Evolutionary conservation across 2,113 vertebrate species (phyloP).

Genomic region (Synchiropus splendidus): DNA sequence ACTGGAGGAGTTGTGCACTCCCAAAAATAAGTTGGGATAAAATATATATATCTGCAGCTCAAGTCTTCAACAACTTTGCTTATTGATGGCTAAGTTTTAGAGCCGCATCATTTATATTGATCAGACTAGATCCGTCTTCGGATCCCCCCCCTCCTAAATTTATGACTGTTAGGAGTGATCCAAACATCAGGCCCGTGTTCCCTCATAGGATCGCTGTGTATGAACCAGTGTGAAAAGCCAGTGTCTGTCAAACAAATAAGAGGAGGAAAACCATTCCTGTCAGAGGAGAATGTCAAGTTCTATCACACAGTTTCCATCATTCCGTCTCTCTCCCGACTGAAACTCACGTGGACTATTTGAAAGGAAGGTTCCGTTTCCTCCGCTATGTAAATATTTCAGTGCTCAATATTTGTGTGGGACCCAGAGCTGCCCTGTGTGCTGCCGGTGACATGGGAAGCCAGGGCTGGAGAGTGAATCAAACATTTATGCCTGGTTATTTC

Average conservation of each 20-base stretch:
- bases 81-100: background rate
- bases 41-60: too few relatives aligned
- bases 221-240: conserved; percentile 53
- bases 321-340: conserved; percentile 54
- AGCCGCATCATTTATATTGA: background rate
- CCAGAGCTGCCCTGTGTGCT: conserved; percentile 29
- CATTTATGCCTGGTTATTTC: conserved; percentile 62
- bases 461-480: conserved; percentile 50
- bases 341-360: conserved; percentile 65
- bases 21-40: background rate
- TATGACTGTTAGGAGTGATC: conserved; percentile 48
- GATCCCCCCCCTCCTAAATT: too few relatives aligned
- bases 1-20: conserved; percentile 43
- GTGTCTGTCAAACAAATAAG: conserved; percentile 66
- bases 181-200: conserved; percentile 52
- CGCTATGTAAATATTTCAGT: conserved; percentile 69
- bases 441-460: conserved; percentile 28
- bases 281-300: conserved; percentile 60
- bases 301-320: conserved; percentile 27
- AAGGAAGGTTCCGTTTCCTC: conserved; percentile 58
- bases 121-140: too few relatives aligned
- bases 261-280: conserved; percentile 70
- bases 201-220: conserved; percentile 56
- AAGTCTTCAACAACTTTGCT: too few relatives aligned
- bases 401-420: conserved; percentile 55